Conservation (phyloP, 92 coral and sea anemone species). For the Hydrozoanthus gracilis region DNA sequence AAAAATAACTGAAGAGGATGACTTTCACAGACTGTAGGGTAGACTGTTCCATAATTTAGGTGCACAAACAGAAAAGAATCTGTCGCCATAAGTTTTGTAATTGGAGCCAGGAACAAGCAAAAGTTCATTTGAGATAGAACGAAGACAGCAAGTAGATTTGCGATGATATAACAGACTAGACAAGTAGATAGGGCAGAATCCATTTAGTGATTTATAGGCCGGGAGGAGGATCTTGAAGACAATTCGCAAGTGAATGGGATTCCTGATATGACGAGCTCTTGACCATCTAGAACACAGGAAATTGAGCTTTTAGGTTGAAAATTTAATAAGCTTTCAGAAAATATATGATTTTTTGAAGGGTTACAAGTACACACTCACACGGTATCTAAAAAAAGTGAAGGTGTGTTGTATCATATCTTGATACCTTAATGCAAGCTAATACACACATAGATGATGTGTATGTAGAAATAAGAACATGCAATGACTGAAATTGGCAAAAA, state of each 20-base stretch:
- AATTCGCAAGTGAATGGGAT: constrained; percentile 7
- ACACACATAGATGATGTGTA: constrained; percentile 19
- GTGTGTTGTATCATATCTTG: constrained; percentile 22
- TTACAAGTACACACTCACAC: constrained; percentile 19
- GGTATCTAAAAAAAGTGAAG: constrained; percentile 24
- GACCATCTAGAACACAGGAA: constrained; percentile 23
- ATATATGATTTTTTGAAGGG: not conserved
- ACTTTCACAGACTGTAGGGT: too few relatives aligned
- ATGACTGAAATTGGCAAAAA: constrained; percentile 27
- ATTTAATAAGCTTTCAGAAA: constrained; percentile 23
- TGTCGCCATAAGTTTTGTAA: too few relatives aligned
- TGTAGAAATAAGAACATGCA: constrained; percentile 23
- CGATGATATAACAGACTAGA: too few relatives aligned
- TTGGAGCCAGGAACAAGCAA: too few relatives aligned
- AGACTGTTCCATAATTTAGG: too few relatives aligned
- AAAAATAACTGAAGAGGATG: too few relatives aligned
- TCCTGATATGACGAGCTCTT: constrained; percentile 7
- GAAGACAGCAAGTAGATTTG: too few relatives aligned
- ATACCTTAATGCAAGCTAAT: constrained; percentile 24
- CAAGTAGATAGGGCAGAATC: too few relatives aligned
- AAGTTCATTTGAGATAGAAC: too few relatives aligned
- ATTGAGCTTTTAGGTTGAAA: constrained; percentile 17
- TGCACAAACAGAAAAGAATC: too few relatives aligned
- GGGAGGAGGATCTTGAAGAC: not conserved
- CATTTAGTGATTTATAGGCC: too few relatives aligned